These are phyloP conservation scores for Perognathus longimembris DNA, from an alignment of 2,113 vertebrate species.

Conservation along the genomic window DNA sequence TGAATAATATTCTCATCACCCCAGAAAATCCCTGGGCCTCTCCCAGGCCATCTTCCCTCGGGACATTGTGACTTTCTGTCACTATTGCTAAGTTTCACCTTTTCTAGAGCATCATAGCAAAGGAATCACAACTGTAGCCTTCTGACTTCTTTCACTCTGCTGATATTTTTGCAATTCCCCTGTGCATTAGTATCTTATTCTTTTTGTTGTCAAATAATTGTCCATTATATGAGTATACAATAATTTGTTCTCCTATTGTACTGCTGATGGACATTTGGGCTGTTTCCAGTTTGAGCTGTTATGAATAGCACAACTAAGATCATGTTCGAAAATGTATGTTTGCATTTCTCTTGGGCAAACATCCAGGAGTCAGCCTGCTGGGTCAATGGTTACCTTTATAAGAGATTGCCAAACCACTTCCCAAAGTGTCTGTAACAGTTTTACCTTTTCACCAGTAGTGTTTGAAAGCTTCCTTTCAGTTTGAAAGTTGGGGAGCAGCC, in stretches of 20 bases:
- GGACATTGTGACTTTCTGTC: neutral
- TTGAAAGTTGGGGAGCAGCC: neutral
- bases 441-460: neutral
- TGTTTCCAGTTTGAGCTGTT: neutral
- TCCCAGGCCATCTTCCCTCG: neutral
- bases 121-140: no score
- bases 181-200: neutral
- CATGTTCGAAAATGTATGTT: neutral
- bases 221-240: neutral
- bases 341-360: conserved; percentile 40
- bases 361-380: neutral
- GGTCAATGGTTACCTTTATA: neutral
- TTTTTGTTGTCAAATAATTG: neutral
- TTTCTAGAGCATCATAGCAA: neutral
- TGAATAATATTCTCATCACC: neutral
- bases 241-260: neutral
- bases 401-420: conserved; percentile 21
- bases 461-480: neutral
- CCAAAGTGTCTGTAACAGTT: conserved; percentile 2
- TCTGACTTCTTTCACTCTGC: neutral
- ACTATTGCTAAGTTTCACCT: neutral
- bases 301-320: neutral
- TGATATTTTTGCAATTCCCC: neutral
- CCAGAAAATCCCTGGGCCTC: neutral
- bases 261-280: neutral